Base-by-base conservation (phyloP, 2,888 invertebrate genomes). In the Volucella zonaria region DNA sequence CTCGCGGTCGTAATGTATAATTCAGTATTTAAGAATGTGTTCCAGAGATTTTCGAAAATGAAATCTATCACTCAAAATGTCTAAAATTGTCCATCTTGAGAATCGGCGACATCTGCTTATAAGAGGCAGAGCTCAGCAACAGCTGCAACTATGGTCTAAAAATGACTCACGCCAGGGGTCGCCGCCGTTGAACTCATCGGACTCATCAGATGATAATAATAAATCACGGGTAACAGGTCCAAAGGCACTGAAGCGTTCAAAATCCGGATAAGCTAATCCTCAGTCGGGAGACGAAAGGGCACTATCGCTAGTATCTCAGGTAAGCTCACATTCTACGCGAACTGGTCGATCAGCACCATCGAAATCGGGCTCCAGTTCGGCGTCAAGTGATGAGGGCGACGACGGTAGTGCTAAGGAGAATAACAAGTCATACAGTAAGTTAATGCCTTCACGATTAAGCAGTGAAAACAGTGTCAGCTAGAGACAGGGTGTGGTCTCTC, bases 161-260 rank as follows among this genome's bases (percentile, higher is more conserved):
- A 92, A 92, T 82, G 92, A 92, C 81, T 91, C 92, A 12, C 89
- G 89, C 23, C 89, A 90, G 58, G 91, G 90, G 70, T 90, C 90
- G 61, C 90, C 90, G 54, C 88, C 88, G 18, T 90, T 89, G 66
- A 89, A 91, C 81, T 93, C 93, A 31, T 93, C 93, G 58, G 92
- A 92, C 75, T 93, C 92, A 40, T 93, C 92, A 6, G 92, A 92
- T 80, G 92, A 93, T 40, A 85, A 85, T 18, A 92, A 83, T 14
- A 76, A 92, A 73, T 89, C 91, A 18, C 87, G 87, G 1, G 90
- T 90, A 67, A 90, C 89, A 1, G 86, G 87, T 71, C 86, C 87
- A 9, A 74, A 80, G 14, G 86, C 81, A 64, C 74, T 87, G 42
- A 87, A 88, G 49, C 89, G 83, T 56, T 74, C 62, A 8, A 89